Evolutionary conservation across 2,113 vertebrate species (phyloP).

Genomic region (Pseudorhombus dupliciocellatus): DNA sequence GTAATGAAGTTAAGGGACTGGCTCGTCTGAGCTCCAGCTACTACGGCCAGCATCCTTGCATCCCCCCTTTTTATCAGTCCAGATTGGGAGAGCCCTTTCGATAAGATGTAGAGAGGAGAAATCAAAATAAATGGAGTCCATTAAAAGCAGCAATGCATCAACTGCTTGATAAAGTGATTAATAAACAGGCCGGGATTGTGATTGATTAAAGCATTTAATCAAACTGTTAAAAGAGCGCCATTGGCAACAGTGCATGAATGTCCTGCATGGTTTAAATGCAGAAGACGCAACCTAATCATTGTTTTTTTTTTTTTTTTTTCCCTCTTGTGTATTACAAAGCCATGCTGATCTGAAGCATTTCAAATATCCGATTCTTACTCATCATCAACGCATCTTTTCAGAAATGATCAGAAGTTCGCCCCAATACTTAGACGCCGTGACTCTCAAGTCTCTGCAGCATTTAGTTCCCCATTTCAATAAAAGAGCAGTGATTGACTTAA

Average conservation of each 20-base stretch:
- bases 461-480: conserved; percentile 59
- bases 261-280: conserved; percentile 79
- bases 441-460: conserved; percentile 31
- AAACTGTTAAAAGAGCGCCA: conserved; percentile 88
- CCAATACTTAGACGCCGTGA: conserved; percentile 24
- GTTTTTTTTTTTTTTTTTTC: conserved; percentile 34
- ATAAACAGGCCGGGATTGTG: conserved; percentile 96
- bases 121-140: conserved; percentile 99
- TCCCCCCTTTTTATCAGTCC: conserved; percentile 89
- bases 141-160: conserved; percentile 99
- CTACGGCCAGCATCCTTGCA: conserved; percentile 63
- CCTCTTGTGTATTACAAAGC: conserved; percentile 25
- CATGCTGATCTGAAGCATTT: conserved; percentile 13
- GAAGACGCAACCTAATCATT: conserved; percentile 41
- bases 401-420: conserved; percentile 32
- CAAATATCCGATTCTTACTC: conserved; percentile 16
- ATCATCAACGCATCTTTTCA: conserved; percentile 8
- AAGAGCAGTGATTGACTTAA: conserved; percentile 58
- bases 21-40: conserved; percentile 81
- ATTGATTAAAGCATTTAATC: conserved; percentile 99
- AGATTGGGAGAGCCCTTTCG: conserved; percentile 93
- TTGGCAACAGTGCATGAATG: conserved; percentile 89
- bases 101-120: conserved; percentile 98
- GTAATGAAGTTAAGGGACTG: conserved; percentile 89
- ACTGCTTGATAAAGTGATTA: conserved; percentile 99